These are phyloP conservation scores for Acropora yongei DNA, from an alignment of 64 coral and sea anemone species.

Conservation along the genomic window DNA sequence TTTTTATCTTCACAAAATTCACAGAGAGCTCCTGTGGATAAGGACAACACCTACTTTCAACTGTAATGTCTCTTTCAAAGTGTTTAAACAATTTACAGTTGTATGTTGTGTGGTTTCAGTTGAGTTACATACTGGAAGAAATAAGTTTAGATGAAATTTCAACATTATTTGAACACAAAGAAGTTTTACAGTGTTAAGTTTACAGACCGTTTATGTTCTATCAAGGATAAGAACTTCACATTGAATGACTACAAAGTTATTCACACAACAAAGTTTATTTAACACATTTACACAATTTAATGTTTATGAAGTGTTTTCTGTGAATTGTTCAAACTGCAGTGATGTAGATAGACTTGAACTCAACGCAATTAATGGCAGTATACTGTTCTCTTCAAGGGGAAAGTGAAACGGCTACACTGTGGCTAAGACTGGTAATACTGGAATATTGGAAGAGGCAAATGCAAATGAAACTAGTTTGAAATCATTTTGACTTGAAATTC, in stretches of 20 bases:
- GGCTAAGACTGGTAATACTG: background rate
- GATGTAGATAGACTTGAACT: slow-evolving; percentile 13
- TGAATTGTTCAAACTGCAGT: background rate
- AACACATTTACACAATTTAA: background rate
- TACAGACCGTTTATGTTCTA: background rate
- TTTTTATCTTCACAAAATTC: slow-evolving; percentile 2
- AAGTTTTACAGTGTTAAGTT: background rate
- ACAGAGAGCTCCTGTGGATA: background rate
- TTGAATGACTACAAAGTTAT: slow-evolving; percentile 4
- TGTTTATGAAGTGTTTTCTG: background rate
- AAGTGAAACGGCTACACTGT: background rate
- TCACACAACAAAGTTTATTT: slow-evolving; percentile 13
- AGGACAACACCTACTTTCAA: background rate
- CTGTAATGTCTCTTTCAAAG: slow-evolving; percentile 9
- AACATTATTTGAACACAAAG: slow-evolving; percentile 9
- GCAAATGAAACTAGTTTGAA: slow-evolving; percentile 7
- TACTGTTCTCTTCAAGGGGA: background rate
- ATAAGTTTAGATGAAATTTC: background rate
- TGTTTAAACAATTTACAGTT: slow-evolving; percentile 24
- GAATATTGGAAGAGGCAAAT: background rate
- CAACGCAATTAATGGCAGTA: slow-evolving; percentile 9
- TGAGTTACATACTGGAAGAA: slow-evolving; percentile 14
- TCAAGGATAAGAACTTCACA: slow-evolving; percentile 10
- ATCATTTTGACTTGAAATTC: background rate
- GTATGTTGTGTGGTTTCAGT: slow-evolving; percentile 9